These are phyloP conservation scores for Nibea coibor DNA, from an alignment of 2,113 vertebrate genomes.

Conservation along the genomic window DNA sequence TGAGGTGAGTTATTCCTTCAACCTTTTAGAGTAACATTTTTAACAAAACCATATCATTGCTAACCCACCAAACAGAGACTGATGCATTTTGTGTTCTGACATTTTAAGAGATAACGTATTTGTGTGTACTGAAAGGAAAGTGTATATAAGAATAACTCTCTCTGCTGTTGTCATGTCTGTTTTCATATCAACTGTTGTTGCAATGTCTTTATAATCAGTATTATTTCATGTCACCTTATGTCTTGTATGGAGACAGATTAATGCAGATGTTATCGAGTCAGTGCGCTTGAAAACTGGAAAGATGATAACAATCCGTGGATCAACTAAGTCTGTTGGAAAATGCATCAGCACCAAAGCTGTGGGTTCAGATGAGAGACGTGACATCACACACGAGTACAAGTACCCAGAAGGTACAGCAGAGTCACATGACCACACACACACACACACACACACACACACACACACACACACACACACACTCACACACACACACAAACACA, in stretches of 20 bases:
- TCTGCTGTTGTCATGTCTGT: neutral
- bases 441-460: neutral
- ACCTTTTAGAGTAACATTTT: neutral
- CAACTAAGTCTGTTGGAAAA: slow-evolving; percentile 82
- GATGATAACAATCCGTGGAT: slow-evolving; percentile 68
- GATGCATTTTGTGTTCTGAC: too few relatives aligned
- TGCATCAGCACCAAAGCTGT: slow-evolving; percentile 93
- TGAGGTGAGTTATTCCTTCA: slow-evolving; percentile 83
- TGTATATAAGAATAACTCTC: neutral
- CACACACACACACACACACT: too few relatives aligned
- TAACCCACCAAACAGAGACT: too few relatives aligned
- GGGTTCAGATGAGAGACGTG: slow-evolving; percentile 86
- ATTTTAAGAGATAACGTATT: too few relatives aligned
- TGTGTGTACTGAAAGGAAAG: too few relatives aligned
- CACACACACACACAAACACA: too few relatives aligned
- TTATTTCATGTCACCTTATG: neutral
- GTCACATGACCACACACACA: neutral
- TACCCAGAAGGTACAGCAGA: slow-evolving; percentile 87
- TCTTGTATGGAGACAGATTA: slow-evolving; percentile 56
- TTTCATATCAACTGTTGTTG: neutral
- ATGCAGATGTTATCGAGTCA: slow-evolving; percentile 88
- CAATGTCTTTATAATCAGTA: neutral
- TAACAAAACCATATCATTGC: neutral
- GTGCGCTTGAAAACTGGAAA: slow-evolving; percentile 76
- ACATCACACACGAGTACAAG: slow-evolving; percentile 94